Percentiles rank a stretch among this genome's conserved stretches.
Conservation (phyloP, 2,888 invertebrate species). For the Drosophila parthenogenetica region DNA sequence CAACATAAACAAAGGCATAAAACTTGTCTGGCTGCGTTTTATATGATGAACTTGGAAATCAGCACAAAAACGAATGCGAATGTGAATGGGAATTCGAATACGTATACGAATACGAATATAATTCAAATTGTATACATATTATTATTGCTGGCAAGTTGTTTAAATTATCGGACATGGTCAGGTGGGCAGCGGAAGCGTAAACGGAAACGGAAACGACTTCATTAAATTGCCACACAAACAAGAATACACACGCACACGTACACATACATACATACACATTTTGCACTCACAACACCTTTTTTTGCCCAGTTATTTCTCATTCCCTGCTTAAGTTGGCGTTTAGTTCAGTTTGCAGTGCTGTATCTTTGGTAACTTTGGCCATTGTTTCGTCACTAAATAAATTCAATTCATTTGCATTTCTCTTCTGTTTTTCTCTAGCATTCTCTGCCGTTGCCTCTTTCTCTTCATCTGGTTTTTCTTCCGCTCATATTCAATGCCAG, state of each 20-base stretch:
- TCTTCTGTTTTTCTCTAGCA: not conserved
- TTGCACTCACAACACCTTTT: not conserved
- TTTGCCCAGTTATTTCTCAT: not conserved
- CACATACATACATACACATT: not conserved
- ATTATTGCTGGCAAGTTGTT: constrained; percentile 46
- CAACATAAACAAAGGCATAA: constrained; percentile 3
- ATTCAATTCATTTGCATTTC: constrained; percentile 67
- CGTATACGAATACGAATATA: constrained; percentile 9
- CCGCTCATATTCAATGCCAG: not conserved
- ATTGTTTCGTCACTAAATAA: constrained; percentile 46
- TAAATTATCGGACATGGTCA: constrained; percentile 39
- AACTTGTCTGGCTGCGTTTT: constrained; percentile 6
- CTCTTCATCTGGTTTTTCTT: not conserved
- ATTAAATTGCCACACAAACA: constrained; percentile 29
- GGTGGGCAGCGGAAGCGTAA: constrained; percentile 58
- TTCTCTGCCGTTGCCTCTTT: too few relatives aligned
- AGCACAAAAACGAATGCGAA: not conserved
- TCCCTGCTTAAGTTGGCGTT: constrained; percentile 23
- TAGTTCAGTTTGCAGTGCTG: constrained; percentile 16
- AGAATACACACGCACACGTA: not conserved
- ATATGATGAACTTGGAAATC: constrained; percentile 1
- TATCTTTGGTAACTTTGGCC: constrained; percentile 4
- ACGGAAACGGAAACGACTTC: constrained; percentile 57
- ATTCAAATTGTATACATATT: constrained; percentile 33
- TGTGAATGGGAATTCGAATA: not conserved